phyloP scores from a whole-genome alignment of 2,113 vertebrate species.

The Brienomyrus brachyistius region DNA sequence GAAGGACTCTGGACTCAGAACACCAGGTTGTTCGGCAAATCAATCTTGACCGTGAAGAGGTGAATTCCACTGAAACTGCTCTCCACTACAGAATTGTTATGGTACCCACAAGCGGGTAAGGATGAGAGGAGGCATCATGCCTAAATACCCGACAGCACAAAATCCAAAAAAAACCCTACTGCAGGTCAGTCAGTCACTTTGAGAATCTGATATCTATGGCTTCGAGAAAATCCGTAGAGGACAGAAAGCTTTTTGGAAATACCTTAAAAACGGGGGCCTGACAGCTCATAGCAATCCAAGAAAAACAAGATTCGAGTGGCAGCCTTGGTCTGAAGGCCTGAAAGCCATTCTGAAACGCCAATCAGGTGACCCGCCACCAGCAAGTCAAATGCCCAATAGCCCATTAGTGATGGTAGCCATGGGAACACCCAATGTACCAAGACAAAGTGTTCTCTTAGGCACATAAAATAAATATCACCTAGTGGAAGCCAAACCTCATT shows the following conservation, averaged over 20 bases:
- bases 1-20: neutral
- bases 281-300: neutral
- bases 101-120: neutral
- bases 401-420: constrained; percentile 1
- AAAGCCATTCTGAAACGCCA: neutral
- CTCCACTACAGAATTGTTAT: neutral
- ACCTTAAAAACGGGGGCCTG: neutral
- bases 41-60: neutral
- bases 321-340: neutral
- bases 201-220: neutral
- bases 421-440: neutral
- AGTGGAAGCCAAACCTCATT: neutral
- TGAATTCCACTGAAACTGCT: neutral
- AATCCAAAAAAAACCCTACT: neutral
- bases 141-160: neutral
- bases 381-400: constrained; percentile 2
- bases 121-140: neutral
- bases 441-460: neutral
- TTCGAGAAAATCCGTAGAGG: neutral
- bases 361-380: neutral
- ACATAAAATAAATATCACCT: neutral
- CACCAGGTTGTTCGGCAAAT: neutral
- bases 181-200: neutral
- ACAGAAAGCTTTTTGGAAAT: neutral
- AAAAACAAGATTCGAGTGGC: neutral